These are phyloP conservation scores for Felis chaus DNA, from an alignment of 2,113 vertebrate species.

Conservation along the genomic window DNA sequence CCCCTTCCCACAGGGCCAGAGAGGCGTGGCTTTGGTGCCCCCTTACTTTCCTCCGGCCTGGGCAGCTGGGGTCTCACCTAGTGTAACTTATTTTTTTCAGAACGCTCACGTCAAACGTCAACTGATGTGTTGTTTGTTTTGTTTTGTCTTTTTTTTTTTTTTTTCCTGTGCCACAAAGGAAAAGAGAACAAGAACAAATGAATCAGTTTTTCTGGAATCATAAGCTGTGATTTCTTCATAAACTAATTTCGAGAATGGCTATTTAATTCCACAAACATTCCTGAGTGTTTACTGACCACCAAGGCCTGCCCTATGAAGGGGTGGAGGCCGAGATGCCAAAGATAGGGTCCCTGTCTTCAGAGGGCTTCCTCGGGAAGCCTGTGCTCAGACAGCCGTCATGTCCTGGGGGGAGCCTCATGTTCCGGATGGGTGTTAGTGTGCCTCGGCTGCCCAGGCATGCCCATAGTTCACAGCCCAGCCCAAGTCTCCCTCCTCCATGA, in stretches of 20 bases:
- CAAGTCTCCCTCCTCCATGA: neutral
- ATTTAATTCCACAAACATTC: neutral
- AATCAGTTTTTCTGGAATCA: constrained; percentile 51
- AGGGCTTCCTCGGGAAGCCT: neutral
- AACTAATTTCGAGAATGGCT: constrained; percentile 15
- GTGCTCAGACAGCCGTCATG: fast-evolving
- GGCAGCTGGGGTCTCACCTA: neutral
- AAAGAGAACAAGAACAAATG: constrained; percentile 56
- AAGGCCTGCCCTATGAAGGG: neutral
- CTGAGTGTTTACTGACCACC: neutral
- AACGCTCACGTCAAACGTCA: constrained; percentile 28
- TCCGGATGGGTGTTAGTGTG: fast-evolving
- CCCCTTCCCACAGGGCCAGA: neutral
- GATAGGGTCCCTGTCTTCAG: neutral
- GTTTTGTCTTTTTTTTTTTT: neutral
- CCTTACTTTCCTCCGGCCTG: neutral
- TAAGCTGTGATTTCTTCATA: constrained; percentile 40
- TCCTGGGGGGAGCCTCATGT: fast-evolving
- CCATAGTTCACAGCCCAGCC: neutral
- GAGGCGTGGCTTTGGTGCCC: neutral
- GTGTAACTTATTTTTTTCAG: neutral
- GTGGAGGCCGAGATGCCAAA: neutral
- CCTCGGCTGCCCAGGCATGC: neutral
- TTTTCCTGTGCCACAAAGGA: constrained; percentile 27
- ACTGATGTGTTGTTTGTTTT: neutral